phyloP scores from a whole-genome alignment of 2,113 vertebrate species.

The Macheiramphus alcinus region DNA sequence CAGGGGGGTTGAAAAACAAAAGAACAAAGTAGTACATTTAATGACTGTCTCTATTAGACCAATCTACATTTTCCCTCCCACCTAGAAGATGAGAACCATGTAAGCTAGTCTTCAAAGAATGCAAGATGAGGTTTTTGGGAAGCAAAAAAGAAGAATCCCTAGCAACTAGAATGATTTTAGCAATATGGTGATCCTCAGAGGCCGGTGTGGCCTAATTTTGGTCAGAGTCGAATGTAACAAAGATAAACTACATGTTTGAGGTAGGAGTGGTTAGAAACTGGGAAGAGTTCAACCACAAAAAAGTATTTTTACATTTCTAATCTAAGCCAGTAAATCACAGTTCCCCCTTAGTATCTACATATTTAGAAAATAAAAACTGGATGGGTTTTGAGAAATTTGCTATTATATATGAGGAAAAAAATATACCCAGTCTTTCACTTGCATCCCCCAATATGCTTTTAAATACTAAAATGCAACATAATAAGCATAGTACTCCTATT shows the following conservation, averaged over 20 bases:
- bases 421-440: background rate
- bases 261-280: background rate
- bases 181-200: background rate
- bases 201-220: conserved; percentile 7
- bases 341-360: background rate
- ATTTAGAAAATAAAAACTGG: background rate
- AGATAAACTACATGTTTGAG: conserved; percentile 19
- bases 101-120: background rate
- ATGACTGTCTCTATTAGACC: background rate
- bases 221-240: background rate
- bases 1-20: background rate
- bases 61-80: background rate
- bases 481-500: background rate
- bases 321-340: background rate
- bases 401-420: background rate
- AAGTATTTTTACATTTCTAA: background rate
- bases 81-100: background rate
- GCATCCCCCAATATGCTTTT: background rate
- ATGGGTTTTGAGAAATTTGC: background rate
- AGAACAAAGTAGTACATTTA: background rate
- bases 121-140: background rate
- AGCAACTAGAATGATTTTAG: background rate
- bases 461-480: background rate
- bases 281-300: background rate
- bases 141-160: background rate